Evolutionary conservation across 2,888 invertebrate species (phyloP).

Genomic region (Phlogophora meticulosa): DNA sequence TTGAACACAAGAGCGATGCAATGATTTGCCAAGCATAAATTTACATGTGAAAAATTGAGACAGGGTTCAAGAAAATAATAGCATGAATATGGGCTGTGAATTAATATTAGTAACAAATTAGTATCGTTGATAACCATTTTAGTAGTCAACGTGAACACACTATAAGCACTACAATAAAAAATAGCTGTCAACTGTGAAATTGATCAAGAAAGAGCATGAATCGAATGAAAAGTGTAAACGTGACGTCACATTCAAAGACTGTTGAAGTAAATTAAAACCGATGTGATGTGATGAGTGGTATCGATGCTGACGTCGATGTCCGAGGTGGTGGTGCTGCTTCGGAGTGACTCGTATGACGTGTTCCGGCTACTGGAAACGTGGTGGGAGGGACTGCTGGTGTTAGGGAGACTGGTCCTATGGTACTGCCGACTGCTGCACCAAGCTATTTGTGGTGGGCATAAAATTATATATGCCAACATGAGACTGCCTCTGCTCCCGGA

Average conservation of each 20-base stretch:
- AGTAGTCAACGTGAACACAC: constrained; percentile 25
- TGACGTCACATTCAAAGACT: constrained; percentile 1
- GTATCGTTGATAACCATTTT: not conserved
- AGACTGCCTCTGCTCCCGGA: not conserved
- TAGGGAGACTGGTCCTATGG: constrained; percentile 86
- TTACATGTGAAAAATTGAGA: constrained; percentile 16
- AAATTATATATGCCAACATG: not conserved
- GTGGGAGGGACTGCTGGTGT: constrained; percentile 88
- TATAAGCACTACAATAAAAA: constrained; percentile 11
- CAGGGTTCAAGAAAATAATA: constrained; percentile 3
- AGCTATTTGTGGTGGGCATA: constrained; percentile 74
- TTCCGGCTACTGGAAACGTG: constrained; percentile 89
- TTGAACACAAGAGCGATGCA: constrained; percentile 11
- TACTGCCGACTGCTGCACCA: constrained; percentile 82
- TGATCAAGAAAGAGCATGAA: constrained; percentile 24
- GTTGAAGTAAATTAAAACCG: constrained; percentile 24
- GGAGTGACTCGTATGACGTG: constrained; percentile 86
- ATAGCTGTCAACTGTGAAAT: not conserved
- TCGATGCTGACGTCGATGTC: constrained; percentile 78
- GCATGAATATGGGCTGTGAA: not conserved
- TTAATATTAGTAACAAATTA: not conserved
- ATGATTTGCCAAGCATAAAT: constrained; percentile 7
- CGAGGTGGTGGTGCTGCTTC: constrained; percentile 76
- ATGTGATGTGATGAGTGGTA: constrained; percentile 55
- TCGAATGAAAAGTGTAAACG: constrained; percentile 5